A percentile compares a stretch with the other conserved stretches of the same genome.
Evolutionary conservation across 2,113 vertebrate genomes (phyloP).

Genomic region (Riparia riparia): DNA sequence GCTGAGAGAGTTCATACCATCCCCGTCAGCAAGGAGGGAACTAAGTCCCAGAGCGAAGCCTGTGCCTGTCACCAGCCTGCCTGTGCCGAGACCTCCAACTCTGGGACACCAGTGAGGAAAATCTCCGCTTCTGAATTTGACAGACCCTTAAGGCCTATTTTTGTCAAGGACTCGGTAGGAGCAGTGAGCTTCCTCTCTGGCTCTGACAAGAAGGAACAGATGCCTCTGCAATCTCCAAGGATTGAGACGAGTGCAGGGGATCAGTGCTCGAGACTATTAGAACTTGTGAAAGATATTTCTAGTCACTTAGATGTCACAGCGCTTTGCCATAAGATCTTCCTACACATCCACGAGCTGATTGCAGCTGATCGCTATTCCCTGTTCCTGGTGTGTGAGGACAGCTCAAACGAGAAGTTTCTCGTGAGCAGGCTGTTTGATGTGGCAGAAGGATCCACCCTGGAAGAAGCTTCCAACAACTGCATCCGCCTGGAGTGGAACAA

Average conservation of each 20-base stretch:
- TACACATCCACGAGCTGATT: conserved; percentile 95
- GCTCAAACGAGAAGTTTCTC: conserved; percentile 94
- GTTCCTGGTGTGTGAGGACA: conserved; percentile 96
- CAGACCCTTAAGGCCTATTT: conserved; percentile 92
- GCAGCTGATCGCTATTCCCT: conserved; percentile 94
- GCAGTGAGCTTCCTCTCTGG: conserved; percentile 90
- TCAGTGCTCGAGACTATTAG: conserved; percentile 90
- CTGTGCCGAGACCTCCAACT: conserved; percentile 67
- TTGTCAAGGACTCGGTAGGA: conserved; percentile 93
- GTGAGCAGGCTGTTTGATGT: conserved; percentile 94
- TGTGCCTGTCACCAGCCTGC: conserved; percentile 72
- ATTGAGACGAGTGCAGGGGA: conserved; percentile 77
- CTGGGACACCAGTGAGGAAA: conserved; percentile 87
- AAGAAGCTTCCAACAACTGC: conserved; percentile 92
- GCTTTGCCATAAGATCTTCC: conserved; percentile 96
- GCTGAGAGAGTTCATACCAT: conserved; percentile 94
- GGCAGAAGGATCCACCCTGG: conserved; percentile 93
- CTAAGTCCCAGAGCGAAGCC: conserved; percentile 71
- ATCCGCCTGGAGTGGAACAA: conserved; percentile 98
- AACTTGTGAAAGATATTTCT: conserved; percentile 96
- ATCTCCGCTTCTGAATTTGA: conserved; percentile 98
- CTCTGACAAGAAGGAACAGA: conserved; percentile 84
- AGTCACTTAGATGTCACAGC: conserved; percentile 95
- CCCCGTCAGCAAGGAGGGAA: conserved; percentile 82
- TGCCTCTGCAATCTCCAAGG: conserved; percentile 79